Evolutionary conservation across 1,140 invertebrate species (phyloP).

Genomic region (Drosophila guanche): DNA sequence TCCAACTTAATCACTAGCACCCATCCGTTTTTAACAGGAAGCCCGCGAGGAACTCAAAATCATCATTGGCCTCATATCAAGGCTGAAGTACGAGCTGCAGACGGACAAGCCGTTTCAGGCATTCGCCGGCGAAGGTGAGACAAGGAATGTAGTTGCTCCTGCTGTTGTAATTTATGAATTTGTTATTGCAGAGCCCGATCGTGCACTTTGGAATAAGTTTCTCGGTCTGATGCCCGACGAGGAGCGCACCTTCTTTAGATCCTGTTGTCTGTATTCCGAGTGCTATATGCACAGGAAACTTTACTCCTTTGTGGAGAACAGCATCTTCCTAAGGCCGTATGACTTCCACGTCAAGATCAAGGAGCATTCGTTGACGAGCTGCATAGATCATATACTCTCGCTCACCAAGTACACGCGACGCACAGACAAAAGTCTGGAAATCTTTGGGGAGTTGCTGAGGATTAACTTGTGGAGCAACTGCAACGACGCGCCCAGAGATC

Average conservation of each 20-base stretch:
- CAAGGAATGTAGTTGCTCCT: neutral
- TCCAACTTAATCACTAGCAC: slow-evolving; percentile 18
- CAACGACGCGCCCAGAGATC: slow-evolving; percentile 93
- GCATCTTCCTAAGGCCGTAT: slow-evolving; percentile 88
- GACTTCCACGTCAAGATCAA: slow-evolving; percentile 93
- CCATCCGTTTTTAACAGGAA: slow-evolving; percentile 80
- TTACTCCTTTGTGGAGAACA: slow-evolving; percentile 89
- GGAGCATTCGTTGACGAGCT: slow-evolving; percentile 85
- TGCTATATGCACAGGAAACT: slow-evolving; percentile 96
- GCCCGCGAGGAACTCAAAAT: slow-evolving; percentile 89
- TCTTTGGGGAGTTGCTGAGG: slow-evolving; percentile 86
- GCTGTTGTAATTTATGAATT: neutral
- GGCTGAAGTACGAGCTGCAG: slow-evolving; percentile 95
- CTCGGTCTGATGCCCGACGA: slow-evolving; percentile 73
- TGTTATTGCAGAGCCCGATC: slow-evolving; percentile 74
- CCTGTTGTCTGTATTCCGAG: slow-evolving; percentile 94
- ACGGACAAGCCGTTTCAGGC: slow-evolving; percentile 92
- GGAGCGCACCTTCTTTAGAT: slow-evolving; percentile 89
- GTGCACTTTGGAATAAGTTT: slow-evolving; percentile 84
- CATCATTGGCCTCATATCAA: slow-evolving; percentile 91
- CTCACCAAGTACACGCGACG: slow-evolving; percentile 83
- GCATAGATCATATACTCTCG: slow-evolving; percentile 85
- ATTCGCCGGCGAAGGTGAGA: slow-evolving; percentile 81
- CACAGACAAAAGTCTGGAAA: slow-evolving; percentile 70
- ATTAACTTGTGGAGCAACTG: slow-evolving; percentile 90